Evolutionary conservation across 2,888 invertebrate species (phyloP), one percentile per base, ranked within the genome.

Genomic region (Diadegma fenestrale): DNA sequence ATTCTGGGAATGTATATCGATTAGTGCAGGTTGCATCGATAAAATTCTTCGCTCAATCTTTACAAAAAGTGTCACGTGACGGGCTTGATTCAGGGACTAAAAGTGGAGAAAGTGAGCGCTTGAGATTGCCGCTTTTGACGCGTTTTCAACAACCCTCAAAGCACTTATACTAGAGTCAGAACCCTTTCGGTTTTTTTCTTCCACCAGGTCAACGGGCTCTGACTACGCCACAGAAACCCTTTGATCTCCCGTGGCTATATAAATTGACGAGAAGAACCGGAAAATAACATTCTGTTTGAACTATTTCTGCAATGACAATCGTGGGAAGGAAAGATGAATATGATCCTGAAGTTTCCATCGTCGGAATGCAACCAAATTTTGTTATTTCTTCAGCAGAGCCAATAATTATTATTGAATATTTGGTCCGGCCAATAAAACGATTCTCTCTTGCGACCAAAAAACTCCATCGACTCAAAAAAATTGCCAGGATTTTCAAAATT

Each of bases 51-150:
- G 63, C 61, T 61, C 37, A 71, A n/a, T 19, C 14, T 41, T 66
- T 22, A n/a, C 14, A 64, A 76, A 76, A 76, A 41, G 26, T 45
- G 75, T 75, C 81, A 81, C 69, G 69, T 68, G 37, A 63, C 54
- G 33, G 4, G 37, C 41, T 66, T 14, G 19, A 66, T 17, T 22
- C 48, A n/a, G 63, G 43, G 30, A 17, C 22, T 33, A 76, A 48
- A 45, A 58, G 43, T 14, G 51, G 51, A 72, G 51, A 37, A 61
- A 54, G 41, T 26, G 8, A 64, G n/a, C n/a, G 41, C 64, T 48
- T 30, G 41, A n/a, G 69, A 76, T 69, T 76, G 33, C 66, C 37
- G 68, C 48, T 63, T 30, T 64, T 41, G 76, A 76, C 17, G 30
- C 41, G 8, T 69, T 61, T 69, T 61, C 61, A 68, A 58, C n/a